Base-by-base conservation (phyloP, 2,888 invertebrate genomes). In the Philereme transversata region DNA sequence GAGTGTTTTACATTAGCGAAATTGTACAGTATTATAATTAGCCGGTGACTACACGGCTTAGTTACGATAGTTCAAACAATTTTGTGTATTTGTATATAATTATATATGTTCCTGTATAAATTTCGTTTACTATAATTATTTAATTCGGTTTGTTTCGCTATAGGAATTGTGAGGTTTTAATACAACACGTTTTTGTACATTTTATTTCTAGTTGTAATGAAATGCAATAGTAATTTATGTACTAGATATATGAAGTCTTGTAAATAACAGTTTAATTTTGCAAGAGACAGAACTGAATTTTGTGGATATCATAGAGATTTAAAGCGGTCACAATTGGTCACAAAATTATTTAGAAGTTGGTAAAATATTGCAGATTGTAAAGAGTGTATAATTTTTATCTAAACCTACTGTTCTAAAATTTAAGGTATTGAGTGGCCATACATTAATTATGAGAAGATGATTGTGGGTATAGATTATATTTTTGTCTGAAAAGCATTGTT, bases 211-310 rank as follows among this genome's bases (percentile, higher is more conserved):
- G 88, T 82, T 79, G 78, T 88, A 86, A 87, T 79, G 83, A 90
- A 90, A 90, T 86, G 91, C 92, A 92, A 92, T 91, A 92, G 92
- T 90, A 90, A 92, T 89, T 91, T 92, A 92, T 92, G 88, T 88
- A 85, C 83, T 91, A 90, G 88, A 82, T 80, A 83, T 81, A 74
- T 84, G 79, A 83, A 84, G 76, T 81, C 33, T 55, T 91, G 92
- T 92, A 92, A 83, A 91, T 92, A 92, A 79, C 84, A 75, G 83
- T 83, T 83, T 82, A 79, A 70, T 81, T 79, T 78, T 81, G 78
- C 75, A 68, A 72, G 63, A 72, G 67, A 62, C 71, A 73, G 72
- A 77, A 77, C 74, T 75, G 77, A 78, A 65, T 75, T 56, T 71
- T 69, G 73, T 75, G 78, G 81, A 72, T 81, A 81, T 82, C 77